Evolutionary conservation across 2,113 vertebrate genomes (phyloP), one percentile per base, ranked within the genome.

Genomic region (Caracal caracal): DNA sequence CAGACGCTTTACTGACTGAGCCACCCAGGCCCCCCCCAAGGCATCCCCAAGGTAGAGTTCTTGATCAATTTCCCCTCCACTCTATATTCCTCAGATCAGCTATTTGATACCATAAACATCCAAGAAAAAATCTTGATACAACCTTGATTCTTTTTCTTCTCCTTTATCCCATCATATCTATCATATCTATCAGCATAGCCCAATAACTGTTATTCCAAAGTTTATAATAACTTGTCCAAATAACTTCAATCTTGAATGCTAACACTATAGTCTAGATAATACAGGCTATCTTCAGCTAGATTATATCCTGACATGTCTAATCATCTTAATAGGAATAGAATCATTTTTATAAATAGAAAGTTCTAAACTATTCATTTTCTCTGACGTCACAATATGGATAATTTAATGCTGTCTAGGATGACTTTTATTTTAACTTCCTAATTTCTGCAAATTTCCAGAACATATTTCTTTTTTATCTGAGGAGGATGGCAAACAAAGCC

Each of bases 381-480:
- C 30, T 75, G 22, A 66, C 70, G 47, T 71, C 73, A 81, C 59
- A 40, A 35, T 87, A 43, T 43, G 20, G 30, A 40, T 76, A 75
- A 87, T 22, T 94, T 86, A 49, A 49, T 61, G 35, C 3, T 93
- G 37, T 81, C 85, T 76, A 88, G 33, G 12, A 76, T 70, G 7
- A 85, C 8, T 71, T 92, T 89, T 93, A 93, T 66, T 76, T 95
- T 86, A 53, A 65, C 10, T 76, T 73, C 9, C 49, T 75, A 85
- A 86, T 95, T 70, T 82, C 22, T 35, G 78, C 17, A 81, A 11
- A 95, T 95, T 78, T 86, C 11, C n/a, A 92, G 66, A 79, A 86
- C 4, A 51, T 86, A 65, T 78, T 78, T 70, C 6, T 90, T 82
- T 11, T 94, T 86, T 61, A 66, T 92, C 66, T 30, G 28, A 20